Conservation (phyloP, 2,113 vertebrate species). For the Phocoena phocoena region DNA sequence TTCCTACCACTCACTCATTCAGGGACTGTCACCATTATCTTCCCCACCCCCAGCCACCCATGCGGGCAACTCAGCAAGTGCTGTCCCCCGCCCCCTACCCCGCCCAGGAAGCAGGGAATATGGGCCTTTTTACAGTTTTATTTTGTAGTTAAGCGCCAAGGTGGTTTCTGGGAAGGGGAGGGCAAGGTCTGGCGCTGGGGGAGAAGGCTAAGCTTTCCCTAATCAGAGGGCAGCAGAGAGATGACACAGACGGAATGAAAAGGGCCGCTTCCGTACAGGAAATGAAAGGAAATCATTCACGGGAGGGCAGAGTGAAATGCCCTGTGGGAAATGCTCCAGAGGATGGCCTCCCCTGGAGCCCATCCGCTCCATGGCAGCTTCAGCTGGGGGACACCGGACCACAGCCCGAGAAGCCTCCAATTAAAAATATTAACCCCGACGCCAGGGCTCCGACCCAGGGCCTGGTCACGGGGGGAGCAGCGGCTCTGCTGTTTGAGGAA, state of each 20-base stretch:
- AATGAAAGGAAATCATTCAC: neutral
- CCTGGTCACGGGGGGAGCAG: fast-evolving
- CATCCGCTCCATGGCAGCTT: neutral
- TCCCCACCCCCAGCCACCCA: neutral
- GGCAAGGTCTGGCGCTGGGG: neutral
- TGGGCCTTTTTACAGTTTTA: fast-evolving
- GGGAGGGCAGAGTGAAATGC: neutral
- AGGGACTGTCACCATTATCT: neutral
- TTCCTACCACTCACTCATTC: neutral
- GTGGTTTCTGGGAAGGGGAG: neutral
- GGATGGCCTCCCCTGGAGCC: neutral
- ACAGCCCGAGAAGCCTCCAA: neutral
- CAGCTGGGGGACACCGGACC: neutral
- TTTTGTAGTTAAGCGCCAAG: neutral
- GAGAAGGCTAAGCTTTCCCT: constrained; percentile 44
- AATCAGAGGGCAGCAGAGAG: constrained; percentile 38
- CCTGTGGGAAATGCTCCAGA: neutral
- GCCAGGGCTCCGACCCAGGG: neutral
- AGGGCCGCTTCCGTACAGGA: neutral
- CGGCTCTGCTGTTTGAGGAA: neutral
- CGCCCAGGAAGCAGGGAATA: neutral
- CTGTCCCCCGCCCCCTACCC: neutral
- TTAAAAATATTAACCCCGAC: neutral
- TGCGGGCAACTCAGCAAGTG: neutral
- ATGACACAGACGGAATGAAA: constrained; percentile 8